Base-by-base conservation (phyloP, 2,888 invertebrate genomes). In the Thalpophila matura region DNA sequence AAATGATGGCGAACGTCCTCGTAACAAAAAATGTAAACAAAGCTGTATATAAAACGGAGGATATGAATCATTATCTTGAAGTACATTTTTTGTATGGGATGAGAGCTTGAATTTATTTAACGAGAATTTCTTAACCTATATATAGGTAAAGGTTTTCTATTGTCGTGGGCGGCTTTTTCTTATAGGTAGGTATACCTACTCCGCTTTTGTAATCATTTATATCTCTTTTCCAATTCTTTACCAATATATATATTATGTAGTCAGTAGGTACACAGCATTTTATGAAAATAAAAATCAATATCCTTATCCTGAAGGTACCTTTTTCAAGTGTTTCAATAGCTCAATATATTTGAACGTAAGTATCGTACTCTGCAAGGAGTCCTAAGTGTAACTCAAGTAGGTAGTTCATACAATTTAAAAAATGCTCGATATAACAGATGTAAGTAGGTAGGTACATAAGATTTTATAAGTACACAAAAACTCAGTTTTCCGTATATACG, bases 61-160 rank as follows among this genome's bases (percentile, higher is more conserved):
- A 58, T 62, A 72, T 69, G 57, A 72, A 72, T 72, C 69, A 72
- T 72, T 72, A 72, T 74, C 50, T 57, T 69, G 57, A 47, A 69
- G 57, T 14, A 66, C 51, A 65, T 74, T 68, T 68, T 67, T 38
- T 50, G 58, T 73, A 66, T 67, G 61, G 46, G 55, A 53, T 35
- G 67, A 49, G 53, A 45, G 51, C 55, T 27, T 49, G 55, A 56
- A 74, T 74, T 68, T 74, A 56, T 68, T 68, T 47, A 55, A 70
- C 54, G 50, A 60, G 50, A 50, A 20, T 47, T 43, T 43, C 42
- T 47, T 38, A 60, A 47, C 61, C 38, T 54, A 42, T 26, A 61
- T 37, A 56, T 74, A 42, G 62, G 33, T 64, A 64, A 56, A 42
- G 62, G 33, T 64, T 56, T 64, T 56, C 49, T 72, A 46, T 68